phyloP scores from a whole-genome alignment of 2,888 invertebrate species.

The Cryptus viduatorius region DNA sequence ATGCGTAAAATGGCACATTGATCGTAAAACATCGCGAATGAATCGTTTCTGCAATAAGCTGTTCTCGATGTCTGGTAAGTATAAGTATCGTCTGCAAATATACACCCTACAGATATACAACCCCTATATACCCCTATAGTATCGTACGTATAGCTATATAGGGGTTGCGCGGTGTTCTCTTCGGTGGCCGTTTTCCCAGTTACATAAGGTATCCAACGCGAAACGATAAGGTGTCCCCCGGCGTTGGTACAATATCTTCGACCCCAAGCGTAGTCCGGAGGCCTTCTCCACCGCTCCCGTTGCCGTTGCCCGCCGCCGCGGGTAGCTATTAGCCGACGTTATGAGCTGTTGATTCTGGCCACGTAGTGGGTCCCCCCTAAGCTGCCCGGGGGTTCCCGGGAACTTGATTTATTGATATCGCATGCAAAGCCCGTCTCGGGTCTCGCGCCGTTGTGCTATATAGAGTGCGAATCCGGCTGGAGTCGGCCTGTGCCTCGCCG shows the following conservation, averaged over 20 bases:
- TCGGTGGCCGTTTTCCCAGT: conserved; percentile 42
- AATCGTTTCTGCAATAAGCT: background rate
- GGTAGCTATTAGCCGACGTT: conserved; percentile 84
- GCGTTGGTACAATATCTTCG: conserved; percentile 84
- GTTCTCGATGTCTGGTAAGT: background rate
- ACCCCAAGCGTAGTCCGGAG: conserved; percentile 72
- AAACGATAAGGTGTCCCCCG: conserved; percentile 82
- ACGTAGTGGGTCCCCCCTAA: conserved; percentile 84
- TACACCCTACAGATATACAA: background rate
- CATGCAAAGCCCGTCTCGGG: conserved; percentile 84
- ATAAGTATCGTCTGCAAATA: background rate
- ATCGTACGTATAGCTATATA: conserved; percentile 14
- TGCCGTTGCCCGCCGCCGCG: conserved; percentile 69
- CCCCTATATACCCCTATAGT: background rate
- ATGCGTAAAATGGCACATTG: background rate
- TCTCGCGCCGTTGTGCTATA: conserved; percentile 72
- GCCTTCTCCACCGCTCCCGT: conserved; percentile 16
- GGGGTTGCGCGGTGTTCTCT: conserved; percentile 31
- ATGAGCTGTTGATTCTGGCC: conserved; percentile 85
- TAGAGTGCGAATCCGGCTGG: conserved; percentile 13
- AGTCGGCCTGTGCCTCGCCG: conserved; percentile 23
- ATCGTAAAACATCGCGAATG: background rate
- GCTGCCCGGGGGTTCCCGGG: conserved; percentile 81
- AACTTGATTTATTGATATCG: conserved; percentile 85
- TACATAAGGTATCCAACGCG: conserved; percentile 67